Conservation (phyloP, 2,888 invertebrate species). For the Conus canariensis region DNA sequence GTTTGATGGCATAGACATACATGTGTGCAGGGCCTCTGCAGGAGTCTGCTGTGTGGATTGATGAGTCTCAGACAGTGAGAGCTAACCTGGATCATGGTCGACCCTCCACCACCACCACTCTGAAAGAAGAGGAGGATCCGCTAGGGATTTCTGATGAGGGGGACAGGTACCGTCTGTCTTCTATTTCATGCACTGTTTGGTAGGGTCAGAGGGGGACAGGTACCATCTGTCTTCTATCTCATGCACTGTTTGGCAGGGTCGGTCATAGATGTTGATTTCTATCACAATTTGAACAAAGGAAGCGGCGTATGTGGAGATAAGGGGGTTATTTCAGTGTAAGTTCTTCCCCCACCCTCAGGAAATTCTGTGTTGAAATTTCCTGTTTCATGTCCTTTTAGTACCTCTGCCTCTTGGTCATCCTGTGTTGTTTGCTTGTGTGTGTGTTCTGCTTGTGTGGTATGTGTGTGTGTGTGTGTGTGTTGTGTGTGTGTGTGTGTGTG, state of each 20-base stretch:
- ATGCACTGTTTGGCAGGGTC: background rate
- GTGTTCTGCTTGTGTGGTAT: too few species aligned
- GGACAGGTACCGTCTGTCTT: slow-evolving; percentile 50
- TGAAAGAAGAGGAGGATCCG: slow-evolving; percentile 86
- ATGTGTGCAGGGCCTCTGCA: slow-evolving; percentile 86
- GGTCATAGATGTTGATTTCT: slow-evolving; percentile 74
- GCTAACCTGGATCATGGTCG: slow-evolving; percentile 86
- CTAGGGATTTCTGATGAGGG: slow-evolving; percentile 92
- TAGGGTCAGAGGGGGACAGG: slow-evolving; percentile 80
- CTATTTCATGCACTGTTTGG: background rate
- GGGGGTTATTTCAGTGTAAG: too few species aligned
- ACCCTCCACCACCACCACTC: slow-evolving; percentile 84
- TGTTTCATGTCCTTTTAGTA: too few species aligned
- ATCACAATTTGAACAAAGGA: too few species aligned
- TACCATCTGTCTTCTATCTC: background rate
- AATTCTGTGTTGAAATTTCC: too few species aligned
- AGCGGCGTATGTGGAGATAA: too few species aligned
- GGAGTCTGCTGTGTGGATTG: slow-evolving; percentile 99
- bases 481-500: too few species aligned
- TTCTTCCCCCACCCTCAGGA: too few species aligned
- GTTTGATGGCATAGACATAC: too few species aligned
- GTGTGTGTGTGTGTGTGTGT: too few species aligned
- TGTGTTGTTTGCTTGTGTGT: too few species aligned
- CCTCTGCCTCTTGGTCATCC: too few species aligned
- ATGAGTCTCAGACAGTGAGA: slow-evolving; percentile 92